Conservation (phyloP, 2,113 vertebrate species). For the Malurus elegans region DNA sequence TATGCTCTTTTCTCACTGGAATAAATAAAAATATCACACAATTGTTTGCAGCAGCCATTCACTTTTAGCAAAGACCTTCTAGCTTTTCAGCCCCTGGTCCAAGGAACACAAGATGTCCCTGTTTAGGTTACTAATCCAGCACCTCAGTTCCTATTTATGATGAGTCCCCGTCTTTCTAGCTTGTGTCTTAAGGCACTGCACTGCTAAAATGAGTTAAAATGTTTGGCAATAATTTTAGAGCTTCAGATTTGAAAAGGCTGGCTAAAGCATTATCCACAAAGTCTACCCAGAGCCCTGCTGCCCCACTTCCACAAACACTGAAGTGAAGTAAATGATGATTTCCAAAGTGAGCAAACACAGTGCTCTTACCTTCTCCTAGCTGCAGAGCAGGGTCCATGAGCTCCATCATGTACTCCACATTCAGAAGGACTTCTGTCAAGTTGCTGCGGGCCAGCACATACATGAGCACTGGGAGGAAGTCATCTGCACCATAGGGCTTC, state of each 20-base stretch:
- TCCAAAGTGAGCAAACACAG: not conserved
- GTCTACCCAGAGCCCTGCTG: not conserved
- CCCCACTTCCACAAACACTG: not conserved
- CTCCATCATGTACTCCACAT: constrained; percentile 99
- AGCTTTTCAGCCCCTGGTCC: not conserved
- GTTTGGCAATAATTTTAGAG: not conserved
- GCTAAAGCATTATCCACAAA: not conserved
- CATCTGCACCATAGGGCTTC: constrained; percentile 89
- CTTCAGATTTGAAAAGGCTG: not conserved
- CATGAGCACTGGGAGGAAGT: constrained; percentile 98
- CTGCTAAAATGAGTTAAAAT: not conserved
- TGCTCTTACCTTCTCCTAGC: constrained; percentile 87
- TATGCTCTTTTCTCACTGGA: not conserved
- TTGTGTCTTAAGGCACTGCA: not conserved
- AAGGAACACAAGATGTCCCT: not conserved
- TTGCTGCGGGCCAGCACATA: constrained; percentile 92
- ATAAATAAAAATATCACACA: not conserved
- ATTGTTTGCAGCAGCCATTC: not conserved
- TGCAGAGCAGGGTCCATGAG: constrained; percentile 94
- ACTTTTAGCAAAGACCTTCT: not conserved
- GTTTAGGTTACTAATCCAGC: not conserved
- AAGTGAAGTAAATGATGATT: not conserved
- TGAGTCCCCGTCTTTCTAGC: not conserved
- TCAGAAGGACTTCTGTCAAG: constrained; percentile 81
- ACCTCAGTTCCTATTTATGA: not conserved